phyloP scores from a whole-genome alignment of 2,113 vertebrate species.

The Physeter macrocephalus region DNA sequence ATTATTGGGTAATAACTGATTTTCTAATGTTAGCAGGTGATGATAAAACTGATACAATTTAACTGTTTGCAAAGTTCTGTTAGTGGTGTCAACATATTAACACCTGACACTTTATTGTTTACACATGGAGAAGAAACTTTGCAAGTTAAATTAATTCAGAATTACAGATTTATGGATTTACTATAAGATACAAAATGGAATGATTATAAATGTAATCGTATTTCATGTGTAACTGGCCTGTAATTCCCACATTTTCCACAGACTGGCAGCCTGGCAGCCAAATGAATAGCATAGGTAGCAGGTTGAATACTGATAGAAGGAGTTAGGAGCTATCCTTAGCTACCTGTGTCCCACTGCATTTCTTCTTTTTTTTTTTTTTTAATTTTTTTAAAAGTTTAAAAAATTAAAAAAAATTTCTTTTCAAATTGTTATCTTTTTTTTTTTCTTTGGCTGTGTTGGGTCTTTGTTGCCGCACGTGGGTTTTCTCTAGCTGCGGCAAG shows the following conservation, averaged over 20 bases:
- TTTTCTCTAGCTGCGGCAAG: too few species aligned
- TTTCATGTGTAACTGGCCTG: neutral
- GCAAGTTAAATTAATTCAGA: neutral
- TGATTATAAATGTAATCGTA: neutral
- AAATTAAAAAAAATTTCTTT: too few species aligned
- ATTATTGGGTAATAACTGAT: neutral
- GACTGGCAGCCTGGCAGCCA: neutral
- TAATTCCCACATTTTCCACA: neutral
- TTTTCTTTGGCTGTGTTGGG: too few species aligned
- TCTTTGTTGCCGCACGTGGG: too few species aligned
- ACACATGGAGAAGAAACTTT: neutral
- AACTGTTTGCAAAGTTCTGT: neutral
- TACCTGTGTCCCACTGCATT: neutral
- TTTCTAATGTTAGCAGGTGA: neutral
- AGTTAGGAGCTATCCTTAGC: neutral
- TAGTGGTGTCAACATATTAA: neutral
- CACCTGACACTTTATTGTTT: neutral
- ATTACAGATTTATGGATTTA: neutral
- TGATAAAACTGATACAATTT: neutral
- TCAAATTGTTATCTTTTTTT: too few species aligned
- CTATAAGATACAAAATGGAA: neutral
- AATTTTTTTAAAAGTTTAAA: too few species aligned
- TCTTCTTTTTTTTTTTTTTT: too few species aligned
- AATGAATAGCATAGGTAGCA: neutral
- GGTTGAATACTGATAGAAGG: neutral